Conservation (phyloP, 2,797 vertebrate genomes). For the Acomys russatus region DNA sequence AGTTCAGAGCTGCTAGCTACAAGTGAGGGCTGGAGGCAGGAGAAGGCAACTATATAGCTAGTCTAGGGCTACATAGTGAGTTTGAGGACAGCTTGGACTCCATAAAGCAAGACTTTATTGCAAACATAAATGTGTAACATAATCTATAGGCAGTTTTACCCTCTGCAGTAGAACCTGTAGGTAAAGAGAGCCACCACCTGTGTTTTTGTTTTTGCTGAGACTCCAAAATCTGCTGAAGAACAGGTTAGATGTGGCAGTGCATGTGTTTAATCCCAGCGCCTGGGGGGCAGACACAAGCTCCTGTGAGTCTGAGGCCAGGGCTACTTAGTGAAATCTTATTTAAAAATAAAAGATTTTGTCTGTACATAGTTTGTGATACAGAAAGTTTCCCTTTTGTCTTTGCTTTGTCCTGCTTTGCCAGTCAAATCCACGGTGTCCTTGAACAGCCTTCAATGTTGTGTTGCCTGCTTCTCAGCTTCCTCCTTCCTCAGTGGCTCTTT, state of each 20-base stretch:
- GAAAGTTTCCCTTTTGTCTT: background rate
- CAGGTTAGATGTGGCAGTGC: background rate
- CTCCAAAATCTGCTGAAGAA: conserved; percentile 33
- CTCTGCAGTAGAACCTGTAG: background rate
- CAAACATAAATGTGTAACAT: background rate
- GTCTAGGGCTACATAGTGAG: background rate
- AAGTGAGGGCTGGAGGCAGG: background rate
- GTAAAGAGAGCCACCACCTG: background rate
- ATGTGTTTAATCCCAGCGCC: background rate
- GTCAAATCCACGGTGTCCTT: background rate
- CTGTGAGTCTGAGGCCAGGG: background rate
- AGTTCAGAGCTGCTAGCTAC: background rate
- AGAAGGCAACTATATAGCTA: background rate
- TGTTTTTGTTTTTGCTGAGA: conserved; percentile 19
- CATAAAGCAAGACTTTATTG: background rate
- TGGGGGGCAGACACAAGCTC: background rate
- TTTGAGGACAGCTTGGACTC: background rate
- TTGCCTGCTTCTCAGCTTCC: background rate
- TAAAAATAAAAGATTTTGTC: background rate
- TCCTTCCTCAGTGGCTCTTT: background rate
- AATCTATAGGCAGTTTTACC: background rate
- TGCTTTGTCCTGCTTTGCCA: conserved; percentile 14
- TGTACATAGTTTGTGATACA: background rate
- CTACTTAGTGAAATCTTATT: background rate
- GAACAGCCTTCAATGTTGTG: background rate